These are phyloP conservation scores for Hiodon alosoides DNA, from an alignment of 2,113 vertebrate species.

Conservation along the genomic window DNA sequence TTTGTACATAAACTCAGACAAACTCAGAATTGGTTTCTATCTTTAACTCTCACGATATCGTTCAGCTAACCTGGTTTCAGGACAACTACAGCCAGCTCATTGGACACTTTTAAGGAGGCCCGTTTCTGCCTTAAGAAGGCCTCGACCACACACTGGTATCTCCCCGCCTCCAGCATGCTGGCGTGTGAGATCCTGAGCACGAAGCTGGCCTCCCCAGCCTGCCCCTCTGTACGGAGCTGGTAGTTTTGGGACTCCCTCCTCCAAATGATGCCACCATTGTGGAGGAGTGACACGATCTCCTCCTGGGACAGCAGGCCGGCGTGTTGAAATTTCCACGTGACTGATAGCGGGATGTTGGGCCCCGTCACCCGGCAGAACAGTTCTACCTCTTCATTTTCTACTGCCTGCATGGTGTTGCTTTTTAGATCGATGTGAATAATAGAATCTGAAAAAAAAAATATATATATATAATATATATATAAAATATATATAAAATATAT, in stretches of 20 bases:
- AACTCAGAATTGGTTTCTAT: not conserved
- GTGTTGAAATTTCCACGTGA: constrained; percentile 66
- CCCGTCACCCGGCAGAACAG: constrained; percentile 50
- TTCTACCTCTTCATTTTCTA: constrained; percentile 36
- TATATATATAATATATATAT: not conserved
- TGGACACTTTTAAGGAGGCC: constrained; percentile 45
- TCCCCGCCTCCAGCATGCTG: constrained; percentile 46
- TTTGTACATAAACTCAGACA: not conserved
- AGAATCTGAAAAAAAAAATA: constrained; percentile 36
- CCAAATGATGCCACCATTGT: constrained; percentile 62
- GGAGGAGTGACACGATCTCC: constrained; percentile 51
- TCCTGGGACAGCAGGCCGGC: constrained; percentile 1
- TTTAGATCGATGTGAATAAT: constrained; percentile 35
- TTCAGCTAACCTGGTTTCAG: constrained; percentile 62
- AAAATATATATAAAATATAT: no score
- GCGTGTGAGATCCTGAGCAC: constrained; percentile 52
- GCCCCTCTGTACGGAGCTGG: constrained; percentile 47
- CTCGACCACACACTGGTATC: constrained; percentile 63
- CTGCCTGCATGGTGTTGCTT: constrained; percentile 11
- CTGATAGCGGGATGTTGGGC: constrained; percentile 29
- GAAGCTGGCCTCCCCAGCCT: constrained; percentile 16
- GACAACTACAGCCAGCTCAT: constrained; percentile 53
- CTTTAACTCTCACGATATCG: not conserved
- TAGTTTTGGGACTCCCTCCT: constrained; percentile 43
- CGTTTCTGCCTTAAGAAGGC: constrained; percentile 50